Evolutionary conservation across 2,888 invertebrate species (phyloP).

Genomic region (Pegoplata infirma): DNA sequence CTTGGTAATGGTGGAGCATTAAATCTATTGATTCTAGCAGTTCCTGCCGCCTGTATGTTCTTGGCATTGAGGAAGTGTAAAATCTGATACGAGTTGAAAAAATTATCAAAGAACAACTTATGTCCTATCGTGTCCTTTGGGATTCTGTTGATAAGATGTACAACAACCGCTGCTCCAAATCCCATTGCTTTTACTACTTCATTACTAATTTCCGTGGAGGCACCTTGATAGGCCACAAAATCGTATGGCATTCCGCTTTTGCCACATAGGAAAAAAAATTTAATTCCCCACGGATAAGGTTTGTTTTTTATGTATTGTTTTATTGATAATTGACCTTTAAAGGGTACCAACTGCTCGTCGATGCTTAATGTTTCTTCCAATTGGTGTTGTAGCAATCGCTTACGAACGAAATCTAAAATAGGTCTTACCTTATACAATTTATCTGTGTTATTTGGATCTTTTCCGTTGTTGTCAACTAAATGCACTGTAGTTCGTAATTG

Average conservation of each 20-base stretch:
- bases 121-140: neutral
- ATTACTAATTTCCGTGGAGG: neutral
- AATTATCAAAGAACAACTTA: neutral
- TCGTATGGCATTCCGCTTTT: neutral
- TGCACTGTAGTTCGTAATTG: neutral
- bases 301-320: constrained; percentile 1
- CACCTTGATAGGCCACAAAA: neutral
- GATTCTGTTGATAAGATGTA: neutral
- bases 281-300: neutral
- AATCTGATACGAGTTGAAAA: neutral
- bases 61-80: neutral
- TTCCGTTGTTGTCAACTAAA: neutral
- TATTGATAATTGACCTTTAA: neutral
- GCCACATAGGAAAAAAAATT: neutral
- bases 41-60: neutral
- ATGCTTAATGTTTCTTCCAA: neutral
- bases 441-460: neutral
- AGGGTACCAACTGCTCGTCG: neutral
- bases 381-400: neutral
- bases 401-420: constrained; percentile 1
- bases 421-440: constrained; percentile 6
- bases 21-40: neutral
- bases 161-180: neutral
- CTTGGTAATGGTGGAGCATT: neutral
- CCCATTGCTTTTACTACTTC: neutral